Evolutionary conservation across 2,888 invertebrate genomes (phyloP).

Genomic region (Oligia fasciuncula): DNA sequence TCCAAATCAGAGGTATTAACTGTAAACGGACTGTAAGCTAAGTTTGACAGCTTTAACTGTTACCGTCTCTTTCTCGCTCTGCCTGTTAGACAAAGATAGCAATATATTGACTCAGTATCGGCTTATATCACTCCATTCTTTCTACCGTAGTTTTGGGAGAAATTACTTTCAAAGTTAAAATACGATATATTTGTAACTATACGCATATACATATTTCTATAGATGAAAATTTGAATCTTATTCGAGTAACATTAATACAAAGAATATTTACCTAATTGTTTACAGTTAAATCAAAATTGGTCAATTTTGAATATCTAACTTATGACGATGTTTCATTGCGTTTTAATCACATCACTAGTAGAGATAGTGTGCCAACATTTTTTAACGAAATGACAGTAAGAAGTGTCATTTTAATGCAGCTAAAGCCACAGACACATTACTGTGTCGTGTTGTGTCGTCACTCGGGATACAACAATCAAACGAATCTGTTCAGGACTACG

Average conservation of each 20-base stretch:
- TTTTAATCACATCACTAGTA: no score
- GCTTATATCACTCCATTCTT: background rate
- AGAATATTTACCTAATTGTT: no score
- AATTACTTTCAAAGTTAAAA: constrained; percentile 9
- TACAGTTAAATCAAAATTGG: no score
- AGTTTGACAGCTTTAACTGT: background rate
- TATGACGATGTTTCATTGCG: no score
- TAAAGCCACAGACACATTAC: background rate
- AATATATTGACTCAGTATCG: background rate
- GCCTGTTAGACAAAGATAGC: constrained; percentile 9
- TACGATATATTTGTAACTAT: constrained; percentile 12
- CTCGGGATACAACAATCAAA: no score
- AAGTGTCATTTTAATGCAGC: background rate
- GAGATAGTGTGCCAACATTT: background rate
- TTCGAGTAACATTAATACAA: constrained; percentile 17
- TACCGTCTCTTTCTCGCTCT: background rate
- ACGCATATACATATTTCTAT: background rate
- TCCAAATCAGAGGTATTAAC: no score
- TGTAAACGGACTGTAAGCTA: background rate
- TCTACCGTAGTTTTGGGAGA: background rate
- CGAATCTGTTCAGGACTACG: no score
- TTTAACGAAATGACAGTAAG: background rate
- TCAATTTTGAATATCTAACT: no score
- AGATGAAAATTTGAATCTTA: constrained; percentile 13
- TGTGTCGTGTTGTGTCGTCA: no score